phyloP scores from a whole-genome alignment of 2,113 vertebrate species.

The Atherinomorus stipes region DNA sequence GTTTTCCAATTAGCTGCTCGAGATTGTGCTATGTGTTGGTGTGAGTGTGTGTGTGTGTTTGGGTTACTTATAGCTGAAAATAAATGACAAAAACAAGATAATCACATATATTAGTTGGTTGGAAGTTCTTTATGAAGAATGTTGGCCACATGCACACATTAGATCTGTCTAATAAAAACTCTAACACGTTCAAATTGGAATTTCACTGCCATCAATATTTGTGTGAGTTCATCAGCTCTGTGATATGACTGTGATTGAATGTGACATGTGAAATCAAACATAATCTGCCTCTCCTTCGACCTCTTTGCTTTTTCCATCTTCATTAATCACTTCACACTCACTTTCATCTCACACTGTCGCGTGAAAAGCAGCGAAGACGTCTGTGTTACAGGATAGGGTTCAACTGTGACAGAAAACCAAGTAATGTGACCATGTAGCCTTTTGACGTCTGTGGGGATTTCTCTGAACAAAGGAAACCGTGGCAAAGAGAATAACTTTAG shows the following conservation, averaged over 20 bases:
- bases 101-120: background rate
- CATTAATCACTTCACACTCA: constrained; percentile 27
- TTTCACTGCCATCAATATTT: constrained; percentile 48
- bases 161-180: constrained; percentile 9
- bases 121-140: background rate
- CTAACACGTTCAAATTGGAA: constrained; percentile 44
- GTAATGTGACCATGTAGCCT: background rate
- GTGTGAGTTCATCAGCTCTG: constrained; percentile 41
- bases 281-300: constrained; percentile 51
- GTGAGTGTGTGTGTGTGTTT: background rate
- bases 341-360: constrained; percentile 6
- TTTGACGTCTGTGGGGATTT: constrained; percentile 2
- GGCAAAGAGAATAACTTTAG: background rate
- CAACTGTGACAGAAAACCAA: background rate
- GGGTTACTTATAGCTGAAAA: background rate
- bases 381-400: background rate
- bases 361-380: background rate
- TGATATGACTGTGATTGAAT: constrained; percentile 55
- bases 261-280: constrained; percentile 58
- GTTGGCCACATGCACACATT: background rate
- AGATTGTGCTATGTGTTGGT: background rate
- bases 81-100: constrained; percentile 3
- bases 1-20: constrained; percentile 12
- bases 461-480: background rate
- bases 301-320: constrained; percentile 30